These are phyloP conservation scores for Hemicordylus capensis DNA, from an alignment of 2,113 vertebrate species.

Conservation along the genomic window DNA sequence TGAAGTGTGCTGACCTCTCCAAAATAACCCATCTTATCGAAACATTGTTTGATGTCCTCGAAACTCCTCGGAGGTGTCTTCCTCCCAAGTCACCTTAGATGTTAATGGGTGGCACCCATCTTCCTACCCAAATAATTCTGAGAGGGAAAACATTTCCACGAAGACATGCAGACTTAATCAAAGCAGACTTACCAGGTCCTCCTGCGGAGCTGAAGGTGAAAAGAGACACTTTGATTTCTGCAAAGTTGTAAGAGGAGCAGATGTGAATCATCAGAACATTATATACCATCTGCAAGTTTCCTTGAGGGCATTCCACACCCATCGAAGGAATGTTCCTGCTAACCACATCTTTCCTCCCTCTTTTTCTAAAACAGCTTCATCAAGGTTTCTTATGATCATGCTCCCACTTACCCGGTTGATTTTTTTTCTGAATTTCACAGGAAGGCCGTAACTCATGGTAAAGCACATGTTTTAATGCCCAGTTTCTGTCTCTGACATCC, in stretches of 20 bases:
- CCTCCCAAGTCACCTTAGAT: too few species aligned
- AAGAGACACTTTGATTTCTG: background rate
- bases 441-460: too few species aligned
- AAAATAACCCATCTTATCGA: too few species aligned
- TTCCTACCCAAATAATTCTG: background rate
- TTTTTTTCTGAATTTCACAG: too few species aligned
- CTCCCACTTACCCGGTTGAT: too few species aligned
- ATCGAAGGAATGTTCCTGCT: background rate
- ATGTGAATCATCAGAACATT: background rate
- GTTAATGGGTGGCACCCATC: too few species aligned
- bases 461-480: too few species aligned
- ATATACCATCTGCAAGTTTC: background rate
- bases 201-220: background rate
- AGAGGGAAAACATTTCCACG: too few species aligned
- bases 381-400: background rate
- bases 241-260: background rate
- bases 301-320: background rate
- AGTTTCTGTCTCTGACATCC: too few species aligned
- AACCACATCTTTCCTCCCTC: background rate
- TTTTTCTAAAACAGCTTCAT: background rate
- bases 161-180: background rate
- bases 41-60: too few species aligned
- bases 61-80: too few species aligned
- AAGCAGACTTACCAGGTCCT: background rate
- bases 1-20: too few species aligned